phyloP scores from a whole-genome alignment of 2,888 invertebrate species.

The Philonicus albiceps region DNA sequence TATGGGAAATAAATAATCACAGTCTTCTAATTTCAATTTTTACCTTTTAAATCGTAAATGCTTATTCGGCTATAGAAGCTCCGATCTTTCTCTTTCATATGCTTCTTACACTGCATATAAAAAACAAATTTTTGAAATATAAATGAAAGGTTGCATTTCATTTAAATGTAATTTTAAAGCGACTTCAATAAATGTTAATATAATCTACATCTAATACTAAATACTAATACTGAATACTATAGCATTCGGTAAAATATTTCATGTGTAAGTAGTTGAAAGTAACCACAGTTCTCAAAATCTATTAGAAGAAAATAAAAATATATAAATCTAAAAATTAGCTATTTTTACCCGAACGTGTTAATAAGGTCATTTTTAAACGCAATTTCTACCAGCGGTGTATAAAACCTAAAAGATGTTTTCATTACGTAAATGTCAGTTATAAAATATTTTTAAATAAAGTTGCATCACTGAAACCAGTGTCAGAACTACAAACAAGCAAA shows the following conservation, averaged over 20 bases:
- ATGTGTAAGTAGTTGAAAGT: no score
- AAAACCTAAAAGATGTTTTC: not conserved
- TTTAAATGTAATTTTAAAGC: no score
- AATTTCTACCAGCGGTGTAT: not conserved
- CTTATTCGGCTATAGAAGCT: not conserved
- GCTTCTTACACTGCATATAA: not conserved
- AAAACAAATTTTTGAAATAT: no score
- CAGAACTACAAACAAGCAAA: not conserved
- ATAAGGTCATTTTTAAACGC: not conserved
- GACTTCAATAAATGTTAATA: no score
- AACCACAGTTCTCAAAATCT: no score
- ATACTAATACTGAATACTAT: no score
- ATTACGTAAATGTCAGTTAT: not conserved
- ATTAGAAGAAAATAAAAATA: not conserved
- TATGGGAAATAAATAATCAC: not conserved
- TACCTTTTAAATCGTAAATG: not conserved
- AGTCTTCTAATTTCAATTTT: not conserved
- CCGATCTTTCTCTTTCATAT: not conserved
- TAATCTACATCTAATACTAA: no score
- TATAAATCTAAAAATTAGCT: not conserved
- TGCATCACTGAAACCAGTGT: not conserved
- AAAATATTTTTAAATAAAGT: not conserved
- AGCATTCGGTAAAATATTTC: no score
- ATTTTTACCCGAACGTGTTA: not conserved
- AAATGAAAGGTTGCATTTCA: no score